Conservation (phyloP, 2,888 invertebrate genomes). For the Troilus luridus region DNA sequence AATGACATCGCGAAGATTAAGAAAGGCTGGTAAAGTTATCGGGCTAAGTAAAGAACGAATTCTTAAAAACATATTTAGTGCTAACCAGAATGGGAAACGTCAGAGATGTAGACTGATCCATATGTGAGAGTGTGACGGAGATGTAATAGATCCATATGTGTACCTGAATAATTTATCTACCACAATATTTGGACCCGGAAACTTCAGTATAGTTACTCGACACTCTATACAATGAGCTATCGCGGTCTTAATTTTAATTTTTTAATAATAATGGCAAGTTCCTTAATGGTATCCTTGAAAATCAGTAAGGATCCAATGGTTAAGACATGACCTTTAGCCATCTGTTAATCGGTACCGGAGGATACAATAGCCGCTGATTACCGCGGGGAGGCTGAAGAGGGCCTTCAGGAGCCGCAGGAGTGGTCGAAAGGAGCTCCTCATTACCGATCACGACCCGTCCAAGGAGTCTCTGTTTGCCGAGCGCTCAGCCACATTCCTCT, state of each 20-base stretch:
- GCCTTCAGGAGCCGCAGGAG: conserved; percentile 11
- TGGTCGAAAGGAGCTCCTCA: conserved; percentile 25
- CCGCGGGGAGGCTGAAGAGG: neutral
- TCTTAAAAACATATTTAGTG: too few species aligned
- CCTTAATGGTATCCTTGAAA: neutral
- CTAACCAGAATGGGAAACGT: too few species aligned
- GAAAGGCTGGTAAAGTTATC: too few species aligned
- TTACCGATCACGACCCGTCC: conserved; percentile 23
- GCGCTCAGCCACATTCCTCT: neutral
- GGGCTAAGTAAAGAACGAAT: too few species aligned
- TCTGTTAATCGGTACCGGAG: neutral
- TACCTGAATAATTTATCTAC: too few species aligned
- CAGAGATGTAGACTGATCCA: too few species aligned
- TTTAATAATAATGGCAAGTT: neutral
- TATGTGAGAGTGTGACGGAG: too few species aligned
- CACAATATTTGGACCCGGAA: too few species aligned
- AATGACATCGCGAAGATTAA: too few species aligned
- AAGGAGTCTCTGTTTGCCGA: conserved; percentile 26
- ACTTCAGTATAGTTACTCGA: too few species aligned
- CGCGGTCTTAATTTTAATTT: neutral
- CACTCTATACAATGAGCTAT: too few species aligned
- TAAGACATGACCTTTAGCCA: conserved; percentile 28
- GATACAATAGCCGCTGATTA: conserved; percentile 20
- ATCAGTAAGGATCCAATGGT: neutral
- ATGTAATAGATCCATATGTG: too few species aligned